A percentile compares a stretch with the other conserved stretches of the same genome.
These are phyloP conservation scores for Petrolisthes cinctipes DNA, from an alignment of 2,888 invertebrate species.

Conservation along the genomic window DNA sequence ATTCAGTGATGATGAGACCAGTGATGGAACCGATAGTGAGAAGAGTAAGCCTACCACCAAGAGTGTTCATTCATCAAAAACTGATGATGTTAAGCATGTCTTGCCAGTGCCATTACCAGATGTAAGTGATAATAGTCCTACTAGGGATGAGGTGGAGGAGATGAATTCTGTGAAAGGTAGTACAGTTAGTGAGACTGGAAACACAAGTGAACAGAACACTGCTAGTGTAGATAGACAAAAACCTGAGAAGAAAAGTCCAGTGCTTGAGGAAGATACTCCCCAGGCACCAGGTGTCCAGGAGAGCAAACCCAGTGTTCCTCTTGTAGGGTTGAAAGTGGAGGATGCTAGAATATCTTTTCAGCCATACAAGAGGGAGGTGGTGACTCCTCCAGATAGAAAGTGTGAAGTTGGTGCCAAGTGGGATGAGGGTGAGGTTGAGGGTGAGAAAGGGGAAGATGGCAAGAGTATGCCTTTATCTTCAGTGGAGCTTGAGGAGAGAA, in stretches of 20 bases:
- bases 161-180: conserved; percentile 12
- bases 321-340: conserved; percentile 34
- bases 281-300: conserved; percentile 6
- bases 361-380: conserved; percentile 38
- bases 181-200: conserved; percentile 21
- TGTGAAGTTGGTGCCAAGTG: conserved; percentile 40
- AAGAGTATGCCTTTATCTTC: conserved; percentile 8
- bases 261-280: not conserved
- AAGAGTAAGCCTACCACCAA: conserved; percentile 24
- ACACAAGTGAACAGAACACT: conserved; percentile 12
- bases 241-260: conserved; percentile 14
- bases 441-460: conserved; percentile 29
- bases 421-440: conserved; percentile 39
- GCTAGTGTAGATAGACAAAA: conserved; percentile 21
- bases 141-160: conserved; percentile 22
- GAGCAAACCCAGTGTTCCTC: conserved; percentile 24
- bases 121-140: conserved; percentile 13
- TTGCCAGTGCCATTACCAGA: conserved; percentile 45
- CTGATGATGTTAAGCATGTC: conserved; percentile 38
- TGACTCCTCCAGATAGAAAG: conserved; percentile 33
- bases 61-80: conserved; percentile 36
- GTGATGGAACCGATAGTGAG: conserved; percentile 39
- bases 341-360: conserved; percentile 49
- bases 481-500: conserved; percentile 54
- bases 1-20: conserved; percentile 47